Conservation (phyloP, 2,888 invertebrate genomes). For the Hirtodrosophila confusa region DNA sequence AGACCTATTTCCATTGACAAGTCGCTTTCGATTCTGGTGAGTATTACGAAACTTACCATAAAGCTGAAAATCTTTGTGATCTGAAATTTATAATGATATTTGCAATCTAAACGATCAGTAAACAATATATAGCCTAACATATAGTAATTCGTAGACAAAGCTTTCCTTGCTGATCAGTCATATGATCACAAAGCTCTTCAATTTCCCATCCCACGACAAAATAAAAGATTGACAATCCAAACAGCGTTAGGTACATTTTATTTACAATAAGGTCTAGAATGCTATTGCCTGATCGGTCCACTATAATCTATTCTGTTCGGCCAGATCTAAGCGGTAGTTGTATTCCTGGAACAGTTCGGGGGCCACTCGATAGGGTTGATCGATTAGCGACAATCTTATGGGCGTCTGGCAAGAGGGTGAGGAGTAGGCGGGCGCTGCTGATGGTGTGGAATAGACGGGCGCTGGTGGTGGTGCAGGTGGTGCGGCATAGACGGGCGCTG, state of each 20-base stretch:
- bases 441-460: conserved; percentile 21
- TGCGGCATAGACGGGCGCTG: conserved; percentile 32
- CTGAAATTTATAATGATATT: not conserved
- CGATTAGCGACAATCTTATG: conserved; percentile 61
- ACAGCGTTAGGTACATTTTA: conserved; percentile 56
- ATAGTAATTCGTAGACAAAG: not conserved
- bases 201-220: not conserved
- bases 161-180: not conserved
- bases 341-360: conserved; percentile 76
- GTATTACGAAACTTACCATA: too few species aligned
- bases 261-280: conserved; percentile 58
- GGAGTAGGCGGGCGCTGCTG: conserved; percentile 16
- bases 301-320: conserved; percentile 41
- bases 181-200: too few species aligned
- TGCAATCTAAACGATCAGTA: not conserved
- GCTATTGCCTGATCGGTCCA: not conserved
- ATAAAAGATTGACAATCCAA: conserved; percentile 7
- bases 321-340: conserved; percentile 57
- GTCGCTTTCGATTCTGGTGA: too few species aligned
- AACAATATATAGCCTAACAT: not conserved
- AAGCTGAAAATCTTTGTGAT: too few species aligned
- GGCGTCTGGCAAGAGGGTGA: conserved; percentile 51
- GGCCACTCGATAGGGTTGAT: conserved; percentile 75
- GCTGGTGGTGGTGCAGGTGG: conserved; percentile 14
- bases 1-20: too few species aligned